Conservation (phyloP, 2,888 invertebrate species). For the Perizoma affinitatum region DNA sequence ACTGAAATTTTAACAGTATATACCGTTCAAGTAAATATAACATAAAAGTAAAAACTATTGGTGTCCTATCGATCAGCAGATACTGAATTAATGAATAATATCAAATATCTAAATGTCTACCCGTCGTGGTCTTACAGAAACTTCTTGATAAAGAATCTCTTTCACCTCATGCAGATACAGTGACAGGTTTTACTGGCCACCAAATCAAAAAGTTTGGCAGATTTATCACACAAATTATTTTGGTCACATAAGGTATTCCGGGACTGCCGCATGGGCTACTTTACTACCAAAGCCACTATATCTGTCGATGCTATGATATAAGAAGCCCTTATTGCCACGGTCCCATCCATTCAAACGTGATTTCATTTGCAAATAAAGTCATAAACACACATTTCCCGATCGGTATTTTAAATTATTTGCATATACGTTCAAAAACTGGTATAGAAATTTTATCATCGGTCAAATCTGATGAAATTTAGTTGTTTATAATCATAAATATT, state of each 20-base stretch:
- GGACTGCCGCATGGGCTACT: too few relatives aligned
- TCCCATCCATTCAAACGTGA: neutral
- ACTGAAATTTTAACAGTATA: constrained; percentile 1
- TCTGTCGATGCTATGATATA: neutral
- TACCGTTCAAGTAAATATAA: constrained; percentile 2
- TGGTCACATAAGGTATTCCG: too few relatives aligned
- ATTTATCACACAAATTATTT: too few relatives aligned
- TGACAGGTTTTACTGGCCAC: too few relatives aligned
- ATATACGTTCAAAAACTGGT: constrained; percentile 26
- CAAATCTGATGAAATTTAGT: constrained; percentile 1
- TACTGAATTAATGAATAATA: too few relatives aligned
- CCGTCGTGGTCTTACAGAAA: too few relatives aligned
- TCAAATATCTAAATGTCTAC: too few relatives aligned
- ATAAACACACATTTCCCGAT: constrained; percentile 31
- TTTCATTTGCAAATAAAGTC: constrained; percentile 24
- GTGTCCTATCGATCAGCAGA: neutral
- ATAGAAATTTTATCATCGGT: constrained; percentile 11
- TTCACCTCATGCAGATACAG: too few relatives aligned
- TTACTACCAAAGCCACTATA: too few relatives aligned
- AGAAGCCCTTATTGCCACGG: neutral
- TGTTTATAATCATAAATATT: neutral
- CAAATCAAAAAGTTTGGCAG: too few relatives aligned
- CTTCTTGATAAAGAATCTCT: too few relatives aligned
- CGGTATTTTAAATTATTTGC: constrained; percentile 20
- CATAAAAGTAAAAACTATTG: constrained; percentile 6